Evolutionary conservation across 2,797 vertebrate species (phyloP).

Genomic region (Liparis tanakae): DNA sequence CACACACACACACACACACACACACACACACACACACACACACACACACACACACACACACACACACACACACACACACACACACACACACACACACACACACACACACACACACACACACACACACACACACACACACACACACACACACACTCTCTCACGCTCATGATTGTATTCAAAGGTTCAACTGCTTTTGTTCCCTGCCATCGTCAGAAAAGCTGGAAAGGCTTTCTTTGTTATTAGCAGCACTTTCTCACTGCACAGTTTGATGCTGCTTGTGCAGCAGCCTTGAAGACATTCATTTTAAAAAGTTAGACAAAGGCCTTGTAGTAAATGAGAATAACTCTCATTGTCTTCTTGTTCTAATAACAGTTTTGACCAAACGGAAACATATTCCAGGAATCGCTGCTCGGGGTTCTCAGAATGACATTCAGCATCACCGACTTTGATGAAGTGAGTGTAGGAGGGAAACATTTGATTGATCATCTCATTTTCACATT

Average conservation of each 20-base stretch:
- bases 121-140: too few relatives aligned
- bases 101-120: too few relatives aligned
- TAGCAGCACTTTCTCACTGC: constrained; percentile 12
- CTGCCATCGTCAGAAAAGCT: constrained; percentile 9
- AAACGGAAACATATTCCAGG: constrained; percentile 11
- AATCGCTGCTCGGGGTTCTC: constrained; percentile 2
- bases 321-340: constrained; percentile 21
- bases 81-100: too few relatives aligned
- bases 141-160: constrained; percentile 6
- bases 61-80: background rate
- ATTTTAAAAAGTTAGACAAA: constrained; percentile 2
- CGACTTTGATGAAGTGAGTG: constrained; percentile 30
- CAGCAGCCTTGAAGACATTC: constrained; percentile 13
- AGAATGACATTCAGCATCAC: background rate
- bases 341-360: background rate
- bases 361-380: constrained; percentile 10
- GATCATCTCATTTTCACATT: constrained; percentile 61
- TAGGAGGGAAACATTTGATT: constrained; percentile 49
- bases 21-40: background rate
- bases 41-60: background rate
- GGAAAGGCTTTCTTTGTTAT: constrained; percentile 25
- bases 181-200: constrained; percentile 30
- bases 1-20: background rate
- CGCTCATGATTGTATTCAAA: constrained; percentile 23
- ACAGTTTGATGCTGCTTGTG: background rate